These are phyloP conservation scores for Pterocles burchelli DNA, from an alignment of 2,113 vertebrate species.

Conservation along the genomic window DNA sequence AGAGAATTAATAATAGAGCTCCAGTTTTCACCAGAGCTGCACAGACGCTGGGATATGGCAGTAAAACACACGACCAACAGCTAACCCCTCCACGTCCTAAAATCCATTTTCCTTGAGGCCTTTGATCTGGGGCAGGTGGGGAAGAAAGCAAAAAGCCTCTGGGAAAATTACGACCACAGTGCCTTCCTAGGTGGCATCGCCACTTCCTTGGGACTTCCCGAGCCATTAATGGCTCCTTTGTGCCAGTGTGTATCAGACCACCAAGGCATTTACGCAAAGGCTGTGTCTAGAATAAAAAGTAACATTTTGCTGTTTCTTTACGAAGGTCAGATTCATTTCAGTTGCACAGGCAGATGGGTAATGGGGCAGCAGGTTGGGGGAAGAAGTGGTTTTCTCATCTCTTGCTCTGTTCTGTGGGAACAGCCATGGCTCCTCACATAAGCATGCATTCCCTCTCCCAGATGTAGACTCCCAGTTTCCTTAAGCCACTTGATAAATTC, in stretches of 20 bases:
- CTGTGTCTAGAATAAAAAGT: constrained; percentile 24
- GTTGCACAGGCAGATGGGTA: neutral
- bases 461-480: neutral
- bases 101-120: constrained; percentile 25
- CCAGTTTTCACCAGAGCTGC: neutral
- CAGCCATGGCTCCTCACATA: neutral
- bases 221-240: constrained; percentile 38
- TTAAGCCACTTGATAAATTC: neutral
- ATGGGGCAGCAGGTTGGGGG: neutral
- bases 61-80: constrained; percentile 31
- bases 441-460: fast-evolving
- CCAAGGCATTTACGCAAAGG: constrained; percentile 36
- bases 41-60: neutral
- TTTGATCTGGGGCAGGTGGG: constrained; percentile 66
- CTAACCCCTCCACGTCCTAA: constrained; percentile 20
- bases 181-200: constrained; percentile 12
- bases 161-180: neutral
- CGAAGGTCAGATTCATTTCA: constrained; percentile 22
- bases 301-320: neutral
- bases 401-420: neutral
- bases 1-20: constrained; percentile 57
- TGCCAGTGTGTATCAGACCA: constrained; percentile 1
- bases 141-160: constrained; percentile 39
- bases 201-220: fast-evolving
- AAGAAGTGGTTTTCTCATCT: neutral